Base-by-base conservation (phyloP, 2,113 vertebrate genomes). In the Sterna hirundo region DNA sequence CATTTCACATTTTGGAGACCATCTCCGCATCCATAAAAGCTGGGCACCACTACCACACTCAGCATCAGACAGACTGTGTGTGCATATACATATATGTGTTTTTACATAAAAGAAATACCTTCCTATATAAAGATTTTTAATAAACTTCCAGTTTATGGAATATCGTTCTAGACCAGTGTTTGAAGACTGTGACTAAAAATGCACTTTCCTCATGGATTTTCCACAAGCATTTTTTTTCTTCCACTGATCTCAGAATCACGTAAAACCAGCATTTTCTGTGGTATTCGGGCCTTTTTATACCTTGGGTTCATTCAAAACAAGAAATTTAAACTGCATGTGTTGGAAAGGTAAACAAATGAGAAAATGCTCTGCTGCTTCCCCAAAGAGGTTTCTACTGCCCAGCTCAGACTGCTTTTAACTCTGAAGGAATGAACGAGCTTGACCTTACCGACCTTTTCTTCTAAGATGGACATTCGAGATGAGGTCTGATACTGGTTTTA, bases 21-120 rank as follows among this genome's bases (percentile, higher is more conserved):
- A 68, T 13, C 29, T 82, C 57, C 71, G 66, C 42, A 68, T 42
- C 42, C 44, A 44, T 15, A 64, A 79, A 51, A 79, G 9, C 30
- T 47, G 27, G 17, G 26, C 12, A 72, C 15, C 30, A 13, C 57
- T 52, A n/a, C 38, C 26, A 26, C 16, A 15, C 11, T 21, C 69
- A 47, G 36, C 46, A 72, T 49, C 36, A 80, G 70, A 52, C 14
- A 57, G 11, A 13, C 5, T 30, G 11, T 29, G 2, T 68, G 2
- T 38, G 1, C 66, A 2, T 12, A 13, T 2, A 13, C 12, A 4
- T 13, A 12, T 15, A 25, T 16, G 6, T 18, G 2, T 4, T 66
- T 79, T 44, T 30, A 32, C 12, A 5, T 17, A 36, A 77, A 34
- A 7, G 25, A 88, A 83, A 46, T 12, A 52, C 16, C 8, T 57